Percentiles rank a stretch among this genome's conserved stretches.
Evolutionary conservation across 2,888 invertebrate species (phyloP).

Genomic region (Drepanosiphum platanoidis): DNA sequence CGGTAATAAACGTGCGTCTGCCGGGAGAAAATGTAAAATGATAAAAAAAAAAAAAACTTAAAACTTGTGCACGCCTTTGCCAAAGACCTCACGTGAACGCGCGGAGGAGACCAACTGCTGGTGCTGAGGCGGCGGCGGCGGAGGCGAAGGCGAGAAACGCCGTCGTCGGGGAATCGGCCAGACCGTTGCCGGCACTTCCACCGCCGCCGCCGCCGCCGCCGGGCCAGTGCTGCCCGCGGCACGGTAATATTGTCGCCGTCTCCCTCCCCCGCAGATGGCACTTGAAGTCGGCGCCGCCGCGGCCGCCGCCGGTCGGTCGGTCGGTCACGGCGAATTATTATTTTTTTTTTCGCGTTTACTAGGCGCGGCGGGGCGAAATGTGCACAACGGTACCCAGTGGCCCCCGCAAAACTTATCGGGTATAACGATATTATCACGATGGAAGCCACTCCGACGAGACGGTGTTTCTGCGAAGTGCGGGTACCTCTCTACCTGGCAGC

Average conservation of each 20-base stretch:
- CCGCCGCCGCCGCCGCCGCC: slow-evolving; percentile 29
- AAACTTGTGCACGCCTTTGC: neutral
- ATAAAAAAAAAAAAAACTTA: too few relatives aligned
- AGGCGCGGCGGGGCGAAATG: neutral
- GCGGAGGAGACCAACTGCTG: slow-evolving; percentile 14
- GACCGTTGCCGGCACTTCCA: slow-evolving; percentile 19
- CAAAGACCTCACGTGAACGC: neutral
- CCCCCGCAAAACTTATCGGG: neutral
- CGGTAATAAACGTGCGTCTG: neutral
- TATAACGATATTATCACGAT: neutral
- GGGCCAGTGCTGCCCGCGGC: slow-evolving; percentile 51
- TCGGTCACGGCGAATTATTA: slow-evolving; percentile 17
- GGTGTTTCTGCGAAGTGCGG: too few relatives aligned
- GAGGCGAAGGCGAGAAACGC: too few relatives aligned
- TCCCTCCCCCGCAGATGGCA: neutral
- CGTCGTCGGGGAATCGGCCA: slow-evolving; percentile 5
- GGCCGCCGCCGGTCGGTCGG: too few relatives aligned
- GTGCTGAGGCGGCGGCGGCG: neutral
- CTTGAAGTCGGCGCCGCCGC: too few relatives aligned
- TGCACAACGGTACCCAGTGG: slow-evolving; percentile 22
- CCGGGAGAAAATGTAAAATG: neutral
- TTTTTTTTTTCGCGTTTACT: neutral
- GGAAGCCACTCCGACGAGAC: too few relatives aligned
- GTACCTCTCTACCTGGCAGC: too few relatives aligned
- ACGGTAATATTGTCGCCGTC: slow-evolving; percentile 19